These are phyloP conservation scores for Sterrhoptilus dennistouni DNA, from an alignment of 2,113 vertebrate genomes.

Conservation along the genomic window DNA sequence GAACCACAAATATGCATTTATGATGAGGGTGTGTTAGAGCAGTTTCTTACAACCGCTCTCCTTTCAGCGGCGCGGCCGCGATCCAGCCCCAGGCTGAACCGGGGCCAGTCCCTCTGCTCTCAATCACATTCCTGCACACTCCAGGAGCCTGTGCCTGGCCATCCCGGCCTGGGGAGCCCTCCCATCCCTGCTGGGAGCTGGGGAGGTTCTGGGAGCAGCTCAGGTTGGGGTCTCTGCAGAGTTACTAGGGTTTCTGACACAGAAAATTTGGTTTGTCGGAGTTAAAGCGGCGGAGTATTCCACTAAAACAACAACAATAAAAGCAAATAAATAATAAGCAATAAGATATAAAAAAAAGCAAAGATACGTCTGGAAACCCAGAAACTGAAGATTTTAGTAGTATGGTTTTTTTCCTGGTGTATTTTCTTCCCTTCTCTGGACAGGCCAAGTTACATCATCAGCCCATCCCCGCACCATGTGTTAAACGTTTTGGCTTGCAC, in stretches of 20 bases:
- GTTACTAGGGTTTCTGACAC: rapidly evolving
- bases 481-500: background rate
- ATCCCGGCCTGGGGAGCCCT: background rate
- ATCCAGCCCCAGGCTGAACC: background rate
- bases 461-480: rapidly evolving
- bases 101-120: background rate
- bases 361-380: rapidly evolving
- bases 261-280: background rate
- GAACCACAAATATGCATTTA: constrained; percentile 51
- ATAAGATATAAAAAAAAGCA: background rate
- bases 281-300: background rate
- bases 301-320: no score
- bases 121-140: background rate
- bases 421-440: background rate
- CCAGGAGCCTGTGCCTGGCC: background rate
- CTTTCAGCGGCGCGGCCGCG: background rate
- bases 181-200: rapidly evolving
- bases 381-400: background rate
- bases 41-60: background rate
- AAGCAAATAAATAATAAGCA: no score
- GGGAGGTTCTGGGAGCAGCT: rapidly evolving
- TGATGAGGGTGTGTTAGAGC: constrained; percentile 22
- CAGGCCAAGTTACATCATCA: rapidly evolving
- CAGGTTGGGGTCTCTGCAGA: rapidly evolving
- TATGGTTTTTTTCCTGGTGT: background rate